Conservation (phyloP, 2,888 invertebrate genomes). For the Oxyscelio sp. region DNA sequence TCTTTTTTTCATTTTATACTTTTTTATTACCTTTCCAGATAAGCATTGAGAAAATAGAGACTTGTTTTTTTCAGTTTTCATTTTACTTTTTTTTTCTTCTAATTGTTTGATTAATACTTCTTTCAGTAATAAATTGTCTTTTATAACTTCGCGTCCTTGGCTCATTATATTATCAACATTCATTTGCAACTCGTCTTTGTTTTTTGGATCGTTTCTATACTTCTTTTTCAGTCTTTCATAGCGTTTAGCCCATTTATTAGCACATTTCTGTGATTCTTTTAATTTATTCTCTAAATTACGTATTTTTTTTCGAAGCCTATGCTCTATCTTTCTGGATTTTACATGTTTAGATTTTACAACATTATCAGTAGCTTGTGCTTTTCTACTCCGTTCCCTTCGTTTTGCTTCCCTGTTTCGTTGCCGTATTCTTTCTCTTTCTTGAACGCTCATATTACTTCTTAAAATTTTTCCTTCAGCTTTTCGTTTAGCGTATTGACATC, state of each 20-base stretch:
- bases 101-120: slow-evolving; percentile 43
- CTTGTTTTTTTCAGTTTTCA: slow-evolving; percentile 52
- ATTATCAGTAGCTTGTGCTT: neutral
- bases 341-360: neutral
- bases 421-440: slow-evolving; percentile 28
- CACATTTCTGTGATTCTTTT: neutral
- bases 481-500: slow-evolving; percentile 19
- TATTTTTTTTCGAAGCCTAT: slow-evolving; percentile 7
- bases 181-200: slow-evolving; percentile 28
- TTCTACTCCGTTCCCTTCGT: slow-evolving; percentile 22
- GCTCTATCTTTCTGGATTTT: slow-evolving; percentile 17
- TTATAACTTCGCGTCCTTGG: slow-evolving; percentile 19
- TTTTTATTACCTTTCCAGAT: slow-evolving; percentile 44
- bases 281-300: slow-evolving; percentile 7
- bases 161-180: slow-evolving; percentile 42
- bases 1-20: slow-evolving; percentile 37
- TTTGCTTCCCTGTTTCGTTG: slow-evolving; percentile 27
- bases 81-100: slow-evolving; percentile 22
- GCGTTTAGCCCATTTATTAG: slow-evolving; percentile 38
- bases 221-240: slow-evolving; percentile 41
- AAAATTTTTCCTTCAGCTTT: slow-evolving; percentile 31
- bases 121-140: slow-evolving; percentile 32
- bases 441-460: slow-evolving; percentile 4
- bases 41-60: slow-evolving; percentile 46
- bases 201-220: neutral